Percentiles rank a stretch among this genome's conserved stretches.
These are phyloP conservation scores for Mactromeris polynyma DNA, from an alignment of 2,888 invertebrate genomes.

Conservation along the genomic window DNA sequence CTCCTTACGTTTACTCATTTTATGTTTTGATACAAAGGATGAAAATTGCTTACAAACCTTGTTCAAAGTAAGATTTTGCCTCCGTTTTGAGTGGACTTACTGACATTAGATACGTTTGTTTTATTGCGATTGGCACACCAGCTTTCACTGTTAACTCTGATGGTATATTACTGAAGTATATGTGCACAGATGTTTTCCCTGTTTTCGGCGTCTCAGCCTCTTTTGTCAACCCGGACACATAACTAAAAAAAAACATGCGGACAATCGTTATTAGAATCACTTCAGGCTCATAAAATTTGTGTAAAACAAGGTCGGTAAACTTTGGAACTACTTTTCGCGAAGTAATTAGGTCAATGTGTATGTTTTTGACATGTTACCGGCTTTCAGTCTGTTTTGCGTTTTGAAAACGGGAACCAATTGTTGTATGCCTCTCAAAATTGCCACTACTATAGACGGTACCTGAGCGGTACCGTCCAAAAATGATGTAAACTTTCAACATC, in stretches of 20 bases:
- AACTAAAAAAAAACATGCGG: constrained; percentile 46
- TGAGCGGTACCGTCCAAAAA: no score
- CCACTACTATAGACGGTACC: no score
- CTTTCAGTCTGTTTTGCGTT: no score
- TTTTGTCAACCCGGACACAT: constrained; percentile 63
- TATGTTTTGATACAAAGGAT: neutral
- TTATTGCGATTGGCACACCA: constrained; percentile 24
- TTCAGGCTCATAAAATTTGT: no score
- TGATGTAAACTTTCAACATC: no score
- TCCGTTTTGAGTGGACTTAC: constrained; percentile 69
- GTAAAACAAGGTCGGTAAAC: no score
- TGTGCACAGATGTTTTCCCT: constrained; percentile 63
- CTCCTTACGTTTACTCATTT: no score
- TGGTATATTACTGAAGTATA: constrained; percentile 77
- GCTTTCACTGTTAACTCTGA: constrained; percentile 62
- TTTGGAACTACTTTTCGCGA: no score
- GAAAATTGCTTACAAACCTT: neutral
- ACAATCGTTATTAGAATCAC: neutral
- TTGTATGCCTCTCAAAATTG: no score
- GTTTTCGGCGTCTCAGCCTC: constrained; percentile 68
- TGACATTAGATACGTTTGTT: constrained; percentile 79
- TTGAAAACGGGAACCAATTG: no score
- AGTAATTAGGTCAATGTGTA: no score
- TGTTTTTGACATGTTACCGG: no score
- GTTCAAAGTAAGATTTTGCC: constrained; percentile 46